Conservation (phyloP, 2,888 invertebrate genomes). For the Hirtodrosophila confusa region DNA sequence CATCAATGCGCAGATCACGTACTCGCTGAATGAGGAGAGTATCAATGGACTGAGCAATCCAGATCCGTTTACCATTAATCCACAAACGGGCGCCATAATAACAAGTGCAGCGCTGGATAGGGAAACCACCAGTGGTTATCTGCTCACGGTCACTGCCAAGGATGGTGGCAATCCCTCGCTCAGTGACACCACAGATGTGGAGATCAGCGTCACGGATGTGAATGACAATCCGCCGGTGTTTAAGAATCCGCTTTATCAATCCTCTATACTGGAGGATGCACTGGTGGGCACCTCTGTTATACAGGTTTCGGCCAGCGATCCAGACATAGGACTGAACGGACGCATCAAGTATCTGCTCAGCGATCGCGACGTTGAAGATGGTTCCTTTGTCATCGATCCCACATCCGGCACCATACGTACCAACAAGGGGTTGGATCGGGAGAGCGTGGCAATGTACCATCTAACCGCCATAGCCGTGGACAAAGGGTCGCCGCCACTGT, state of each 20-base stretch:
- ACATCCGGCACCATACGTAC: constrained; percentile 96
- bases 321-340: constrained; percentile 94
- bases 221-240: constrained; percentile 97
- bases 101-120: constrained; percentile 94
- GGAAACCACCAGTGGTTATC: constrained; percentile 91
- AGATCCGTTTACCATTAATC: constrained; percentile 93
- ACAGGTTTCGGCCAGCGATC: constrained; percentile 92
- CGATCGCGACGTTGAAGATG: constrained; percentile 91
- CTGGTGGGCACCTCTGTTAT: constrained; percentile 91
- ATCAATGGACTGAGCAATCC: constrained; percentile 86
- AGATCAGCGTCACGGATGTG: constrained; percentile 97
- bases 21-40: constrained; percentile 89
- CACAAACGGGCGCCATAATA: constrained; percentile 96
- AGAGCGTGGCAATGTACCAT: constrained; percentile 93
- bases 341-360: constrained; percentile 92
- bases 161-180: constrained; percentile 96
- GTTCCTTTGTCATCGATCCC: constrained; percentile 96
- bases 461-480: constrained; percentile 95
- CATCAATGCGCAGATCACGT: constrained; percentile 95
- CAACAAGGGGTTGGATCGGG: constrained; percentile 94
- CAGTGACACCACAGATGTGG: constrained; percentile 97
- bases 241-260: constrained; percentile 91
- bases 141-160: constrained; percentile 95
- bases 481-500: constrained; percentile 91
- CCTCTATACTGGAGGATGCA: constrained; percentile 94